Evolutionary conservation across 35 echinoderm and acorn worm species (phyloP).

Genomic region (Acanthaster planci): DNA sequence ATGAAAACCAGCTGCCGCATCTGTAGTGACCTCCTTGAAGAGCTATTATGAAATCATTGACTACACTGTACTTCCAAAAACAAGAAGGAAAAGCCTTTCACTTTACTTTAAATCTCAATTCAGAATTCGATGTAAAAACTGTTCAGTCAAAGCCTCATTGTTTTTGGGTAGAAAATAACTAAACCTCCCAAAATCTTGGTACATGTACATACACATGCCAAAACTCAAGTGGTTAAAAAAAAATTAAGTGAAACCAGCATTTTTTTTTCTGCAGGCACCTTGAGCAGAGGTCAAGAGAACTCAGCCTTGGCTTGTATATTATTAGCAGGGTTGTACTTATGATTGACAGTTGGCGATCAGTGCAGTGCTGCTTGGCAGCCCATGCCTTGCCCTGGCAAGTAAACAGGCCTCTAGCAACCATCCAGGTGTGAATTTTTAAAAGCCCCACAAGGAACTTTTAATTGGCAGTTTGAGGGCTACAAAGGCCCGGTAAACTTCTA

Average conservation of each 20-base stretch:
- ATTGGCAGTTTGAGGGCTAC: conserved; percentile 2
- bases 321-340: neutral
- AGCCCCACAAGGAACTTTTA: conserved; percentile 14
- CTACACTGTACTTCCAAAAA: too few species aligned
- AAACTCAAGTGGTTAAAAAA: neutral
- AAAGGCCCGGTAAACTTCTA: conserved; percentile 19
- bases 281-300: neutral
- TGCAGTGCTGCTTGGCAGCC: neutral
- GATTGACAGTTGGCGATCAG: conserved; percentile 5
- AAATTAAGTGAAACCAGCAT: neutral
- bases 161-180: too few species aligned
- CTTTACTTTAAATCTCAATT: too few species aligned
- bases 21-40: too few species aligned
- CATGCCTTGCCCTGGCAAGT: neutral
- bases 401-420: conserved; percentile 4
- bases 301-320: conserved; percentile 4
- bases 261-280: too few species aligned
- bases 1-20: too few species aligned
- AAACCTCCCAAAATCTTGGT: too few species aligned
- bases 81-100: too few species aligned
- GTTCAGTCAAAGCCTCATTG: too few species aligned
- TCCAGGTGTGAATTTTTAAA: conserved; percentile 23
- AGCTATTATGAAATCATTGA: too few species aligned
- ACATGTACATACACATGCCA: too few species aligned
- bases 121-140: too few species aligned